Evolutionary conservation across 2,797 vertebrate genomes (phyloP).

Genomic region (Myotis planiceps): DNA sequence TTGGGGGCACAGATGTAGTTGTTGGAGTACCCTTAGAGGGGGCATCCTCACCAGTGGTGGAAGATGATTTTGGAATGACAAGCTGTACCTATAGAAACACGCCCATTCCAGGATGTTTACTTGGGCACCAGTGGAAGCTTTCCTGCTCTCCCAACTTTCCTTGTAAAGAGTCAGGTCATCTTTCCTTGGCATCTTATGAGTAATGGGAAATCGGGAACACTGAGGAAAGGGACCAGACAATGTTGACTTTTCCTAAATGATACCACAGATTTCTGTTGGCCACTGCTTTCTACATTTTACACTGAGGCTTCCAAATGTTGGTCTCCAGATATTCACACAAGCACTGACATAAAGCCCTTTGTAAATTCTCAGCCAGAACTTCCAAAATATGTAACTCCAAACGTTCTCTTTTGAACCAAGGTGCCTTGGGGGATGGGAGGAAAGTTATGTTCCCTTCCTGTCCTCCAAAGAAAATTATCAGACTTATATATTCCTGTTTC

Average conservation of each 20-base stretch:
- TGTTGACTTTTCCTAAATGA: background rate
- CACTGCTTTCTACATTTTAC: background rate
- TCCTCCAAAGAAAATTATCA: background rate
- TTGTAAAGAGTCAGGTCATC: too few species aligned
- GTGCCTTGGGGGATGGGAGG: background rate
- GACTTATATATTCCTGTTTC: background rate
- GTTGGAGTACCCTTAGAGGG: background rate
- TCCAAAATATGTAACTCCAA: background rate
- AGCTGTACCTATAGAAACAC: background rate
- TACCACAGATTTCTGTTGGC: background rate
- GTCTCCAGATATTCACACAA: background rate
- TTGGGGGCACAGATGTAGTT: background rate
- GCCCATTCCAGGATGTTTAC: background rate
- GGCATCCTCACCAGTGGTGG: background rate
- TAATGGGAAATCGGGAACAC: background rate
- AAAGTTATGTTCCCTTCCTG: background rate
- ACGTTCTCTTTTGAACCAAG: background rate
- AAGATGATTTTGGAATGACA: background rate
- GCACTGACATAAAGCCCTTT: background rate
- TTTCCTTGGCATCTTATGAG: background rate
- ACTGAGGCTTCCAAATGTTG: background rate
- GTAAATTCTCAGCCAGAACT: background rate
- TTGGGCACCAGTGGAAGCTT: background rate
- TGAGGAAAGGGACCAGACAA: rapidly evolving
- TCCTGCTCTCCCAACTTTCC: background rate